Evolutionary conservation across 37 sponge, comb jelly and placozoan species (phyloP), one percentile per base, ranked within the genome.

Genomic region (Eunapius fragilis): DNA sequence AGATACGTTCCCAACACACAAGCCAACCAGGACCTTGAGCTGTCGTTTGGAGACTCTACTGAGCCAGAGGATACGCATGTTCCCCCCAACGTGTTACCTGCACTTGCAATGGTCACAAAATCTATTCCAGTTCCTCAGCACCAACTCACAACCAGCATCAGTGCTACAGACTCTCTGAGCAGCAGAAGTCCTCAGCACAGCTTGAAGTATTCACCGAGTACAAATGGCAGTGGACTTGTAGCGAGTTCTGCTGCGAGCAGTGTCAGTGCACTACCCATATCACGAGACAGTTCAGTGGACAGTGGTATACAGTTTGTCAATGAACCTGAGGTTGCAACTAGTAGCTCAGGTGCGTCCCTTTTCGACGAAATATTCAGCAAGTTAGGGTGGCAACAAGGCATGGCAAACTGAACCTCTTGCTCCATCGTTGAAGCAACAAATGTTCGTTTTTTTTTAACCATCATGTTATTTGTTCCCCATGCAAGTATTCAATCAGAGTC

Each of bases 261-360:
- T 58, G 58, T 58, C 58, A 58, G 58, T 11, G 17, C 6, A 2
- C 58, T 17, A 58, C 58, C 7, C 17, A 87, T 82, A 22, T 82
- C 82, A 41, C 69, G 82, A 22, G 69, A 81, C 45, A 87, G 88
- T 45, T 87, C 88, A 41, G 82, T 82, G 25, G 88, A 87, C 81
- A 87, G 88, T 76, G 88, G 88, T 33, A 82, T 87, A 68, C 88
- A 87, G 88, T 87, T 80, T 70, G 48, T 45, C 49, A 87, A 77
- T 87, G 88, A 82, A 33, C 70, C 69, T 37, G 88, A 87, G 58
- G 58, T 58, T 11, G 58, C 58, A 58, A 1, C 58, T 58, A 58
- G 58, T 11, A 58, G 14, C 14, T 12, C 58, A 58, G 17, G 58
- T 58, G 6, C 58, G 7, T 58, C 58, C 6, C 58, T 58, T 11